These are phyloP conservation scores for Danio aesculapii DNA, from an alignment of 2,797 vertebrate species.

Conservation along the genomic window DNA sequence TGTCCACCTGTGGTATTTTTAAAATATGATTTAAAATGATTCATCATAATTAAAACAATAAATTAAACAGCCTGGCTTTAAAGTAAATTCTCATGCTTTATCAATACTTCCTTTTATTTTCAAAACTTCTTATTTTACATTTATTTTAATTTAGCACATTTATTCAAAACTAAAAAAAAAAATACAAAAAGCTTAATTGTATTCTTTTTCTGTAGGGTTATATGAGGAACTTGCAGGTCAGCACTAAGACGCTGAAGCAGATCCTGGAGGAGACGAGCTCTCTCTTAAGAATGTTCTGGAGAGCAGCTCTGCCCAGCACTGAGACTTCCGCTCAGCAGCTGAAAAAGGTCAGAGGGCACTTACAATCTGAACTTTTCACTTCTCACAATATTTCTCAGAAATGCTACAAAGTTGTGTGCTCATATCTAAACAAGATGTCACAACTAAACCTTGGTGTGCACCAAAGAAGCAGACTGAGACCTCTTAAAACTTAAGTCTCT, in stretches of 20 bases:
- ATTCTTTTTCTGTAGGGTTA: conserved; percentile 49
- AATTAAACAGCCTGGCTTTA: no score
- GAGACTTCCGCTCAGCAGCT: conserved; percentile 55
- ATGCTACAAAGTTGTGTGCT: neutral
- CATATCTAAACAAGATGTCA: neutral
- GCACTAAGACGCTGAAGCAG: conserved; percentile 73
- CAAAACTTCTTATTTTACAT: no score
- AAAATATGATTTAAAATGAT: no score
- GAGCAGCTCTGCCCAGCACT: conserved; percentile 68
- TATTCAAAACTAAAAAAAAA: no score
- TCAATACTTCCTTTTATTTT: no score
- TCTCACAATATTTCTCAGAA: neutral
- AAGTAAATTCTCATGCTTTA: no score
- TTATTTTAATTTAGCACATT: no score
- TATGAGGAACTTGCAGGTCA: conserved; percentile 73
- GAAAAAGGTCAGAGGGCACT: conserved; percentile 70
- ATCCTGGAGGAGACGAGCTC: conserved; percentile 81
- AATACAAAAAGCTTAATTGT: no score
- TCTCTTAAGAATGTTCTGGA: conserved; percentile 86
- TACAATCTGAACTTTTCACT: neutral
- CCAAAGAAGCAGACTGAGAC: no score
- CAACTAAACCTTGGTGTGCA: neutral
- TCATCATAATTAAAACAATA: no score
- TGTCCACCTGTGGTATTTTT: no score
- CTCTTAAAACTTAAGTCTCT: no score